Evolutionary conservation across 2,888 invertebrate genomes (phyloP).

Genomic region (Macrophya annulata): DNA sequence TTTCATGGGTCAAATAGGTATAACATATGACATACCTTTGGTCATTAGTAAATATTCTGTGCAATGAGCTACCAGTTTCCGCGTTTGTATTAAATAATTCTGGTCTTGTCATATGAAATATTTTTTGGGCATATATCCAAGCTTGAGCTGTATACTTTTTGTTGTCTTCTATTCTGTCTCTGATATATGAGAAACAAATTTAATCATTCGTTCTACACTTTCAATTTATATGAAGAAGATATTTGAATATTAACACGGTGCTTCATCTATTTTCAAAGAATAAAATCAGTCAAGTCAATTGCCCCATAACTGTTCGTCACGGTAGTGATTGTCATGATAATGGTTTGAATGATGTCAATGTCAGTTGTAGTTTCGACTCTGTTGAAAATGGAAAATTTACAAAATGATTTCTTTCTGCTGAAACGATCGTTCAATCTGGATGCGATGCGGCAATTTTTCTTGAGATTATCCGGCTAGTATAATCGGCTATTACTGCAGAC

Average conservation of each 20-base stretch:
- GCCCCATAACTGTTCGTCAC: too few relatives aligned
- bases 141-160: slow-evolving; percentile 75
- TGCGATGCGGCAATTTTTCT: too few relatives aligned
- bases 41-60: slow-evolving; percentile 70
- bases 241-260: not conserved
- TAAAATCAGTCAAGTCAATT: too few relatives aligned
- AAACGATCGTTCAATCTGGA: too few relatives aligned
- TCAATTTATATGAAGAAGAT: not conserved
- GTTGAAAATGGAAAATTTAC: too few relatives aligned
- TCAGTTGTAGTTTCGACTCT: too few relatives aligned
- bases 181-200: slow-evolving; percentile 58
- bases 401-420: too few relatives aligned
- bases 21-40: slow-evolving; percentile 67
- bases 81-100: slow-evolving; percentile 70
- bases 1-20: not conserved
- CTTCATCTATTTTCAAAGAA: too few relatives aligned
- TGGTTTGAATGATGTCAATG: too few relatives aligned
- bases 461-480: too few relatives aligned
- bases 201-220: not conserved
- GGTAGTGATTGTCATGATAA: too few relatives aligned
- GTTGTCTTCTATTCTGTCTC: slow-evolving; percentile 77
- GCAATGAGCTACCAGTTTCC: slow-evolving; percentile 66
- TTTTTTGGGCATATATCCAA: slow-evolving; percentile 75
- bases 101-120: slow-evolving; percentile 75
- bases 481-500: too few relatives aligned